Base-by-base conservation (phyloP, 1,140 invertebrate genomes). In the Lasioglossum baleicum region DNA sequence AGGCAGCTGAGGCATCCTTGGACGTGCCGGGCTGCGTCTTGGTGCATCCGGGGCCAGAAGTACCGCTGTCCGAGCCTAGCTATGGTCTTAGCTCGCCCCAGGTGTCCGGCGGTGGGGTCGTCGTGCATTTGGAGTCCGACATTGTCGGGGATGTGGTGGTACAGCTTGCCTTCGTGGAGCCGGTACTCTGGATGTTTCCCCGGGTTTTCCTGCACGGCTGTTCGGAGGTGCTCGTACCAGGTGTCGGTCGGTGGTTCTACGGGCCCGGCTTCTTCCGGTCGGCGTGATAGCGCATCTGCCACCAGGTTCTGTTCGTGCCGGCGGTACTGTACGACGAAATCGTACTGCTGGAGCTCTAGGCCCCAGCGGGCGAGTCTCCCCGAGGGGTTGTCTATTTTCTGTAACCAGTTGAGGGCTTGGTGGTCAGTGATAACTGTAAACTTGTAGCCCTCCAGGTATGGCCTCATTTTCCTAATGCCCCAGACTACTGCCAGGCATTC, bases 381-480 rank as follows among this genome's bases (percentile, higher is more conserved):
- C 1, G 61, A 65, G 2, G 44, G 61, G 10, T 53, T 56, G 2
- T 65, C 51, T 7, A 74, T 64, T 0, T 35, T 74, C 17, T 51
- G 63, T 13, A 74, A 17, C 61, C 72, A 74, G 6, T 15, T 5
- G 0, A 74, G 42, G 0, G 58, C 17, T 6, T 65, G 40, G 20
- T 64, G 71, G 31, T 75, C 51, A 2, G 64, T 75, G 26, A 75
- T 20, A 0, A 75, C 17, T 0, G 35, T 58, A 15, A 75, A 75
- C 3, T 4, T 17, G 64, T 51, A 65, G 3, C 73, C 51, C 17
- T 75, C 73, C 0, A 67, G 35, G 51, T 75, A 75, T 1, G 26
- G 13, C 1, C 73, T 0, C 8, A 75, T 20, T 15, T n/a, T n/a
- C n/a, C n/a, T n/a, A n/a, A n/a, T n/a, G n/a, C n/a, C n/a, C n/a